Conservation (phyloP, 2,888 invertebrate species). For the Melanchra persicariae region DNA sequence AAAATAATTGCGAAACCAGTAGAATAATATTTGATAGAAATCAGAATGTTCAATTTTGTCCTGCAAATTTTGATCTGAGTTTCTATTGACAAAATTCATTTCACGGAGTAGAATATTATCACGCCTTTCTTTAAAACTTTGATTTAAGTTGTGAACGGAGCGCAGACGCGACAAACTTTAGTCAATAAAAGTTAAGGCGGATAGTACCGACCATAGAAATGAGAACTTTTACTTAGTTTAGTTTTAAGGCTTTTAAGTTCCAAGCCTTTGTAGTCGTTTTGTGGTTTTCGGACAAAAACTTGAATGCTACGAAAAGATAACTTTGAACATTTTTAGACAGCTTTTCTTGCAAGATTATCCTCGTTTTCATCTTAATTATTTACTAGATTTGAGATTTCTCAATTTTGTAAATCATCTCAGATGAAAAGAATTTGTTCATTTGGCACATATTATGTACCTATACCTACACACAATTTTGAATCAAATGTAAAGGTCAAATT, state of each 20-base stretch:
- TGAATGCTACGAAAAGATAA: not conserved
- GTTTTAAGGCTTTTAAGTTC: slow-evolving; percentile 14
- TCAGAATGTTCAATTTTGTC: too few relatives aligned
- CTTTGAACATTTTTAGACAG: rapidly evolving
- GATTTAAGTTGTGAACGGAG: slow-evolving; percentile 1
- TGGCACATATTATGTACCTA: too few relatives aligned
- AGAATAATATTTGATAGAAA: not conserved
- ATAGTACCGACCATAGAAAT: slow-evolving; percentile 13
- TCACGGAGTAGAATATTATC: not conserved
- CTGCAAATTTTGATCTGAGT: not conserved
- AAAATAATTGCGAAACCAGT: not conserved
- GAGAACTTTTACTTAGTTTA: slow-evolving; percentile 32
- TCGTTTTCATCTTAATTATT: too few relatives aligned
- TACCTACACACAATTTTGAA: too few relatives aligned
- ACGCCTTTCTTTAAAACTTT: slow-evolving; percentile 10
- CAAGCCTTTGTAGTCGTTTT: slow-evolving; percentile 18
- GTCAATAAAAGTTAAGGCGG: slow-evolving; percentile 43
- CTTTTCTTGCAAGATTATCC: too few relatives aligned
- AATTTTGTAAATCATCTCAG: too few relatives aligned
- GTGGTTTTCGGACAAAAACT: slow-evolving; percentile 15
- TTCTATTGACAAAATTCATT: not conserved
- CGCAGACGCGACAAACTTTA: slow-evolving; percentile 15
- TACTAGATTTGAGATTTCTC: too few relatives aligned
- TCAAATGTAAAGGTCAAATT: too few relatives aligned
- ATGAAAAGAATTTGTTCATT: too few relatives aligned